Base-by-base conservation (phyloP, 2,797 vertebrate species). In the Bradypodion pumilum region DNA sequence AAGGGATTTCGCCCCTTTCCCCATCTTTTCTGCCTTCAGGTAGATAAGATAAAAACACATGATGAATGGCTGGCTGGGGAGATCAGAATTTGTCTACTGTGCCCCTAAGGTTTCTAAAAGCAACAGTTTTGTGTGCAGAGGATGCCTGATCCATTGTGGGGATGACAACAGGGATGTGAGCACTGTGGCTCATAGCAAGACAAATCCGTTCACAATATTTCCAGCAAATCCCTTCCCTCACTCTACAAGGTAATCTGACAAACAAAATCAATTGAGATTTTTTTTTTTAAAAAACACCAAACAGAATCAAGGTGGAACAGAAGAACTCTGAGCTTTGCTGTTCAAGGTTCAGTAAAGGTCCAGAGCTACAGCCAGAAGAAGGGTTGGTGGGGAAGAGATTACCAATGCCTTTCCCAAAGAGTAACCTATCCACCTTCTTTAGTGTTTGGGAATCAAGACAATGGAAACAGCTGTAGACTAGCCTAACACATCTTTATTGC, bases 391-490 rank as follows among this genome's bases (percentile, higher is more conserved):
- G 0, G 32, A 52, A 73, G 80, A 85, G 84, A 87, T 89, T 82
- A 75, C 74, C 84, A 77, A 32, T 79, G 86, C 88, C 37, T 89
- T 92, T 88, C 16, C 42, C 82, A 84, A 72, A 85, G 78, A 87
- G 42, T 40, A 82, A 62, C 89, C 65, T 76, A 52, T 85, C 66
- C 73, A 73, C 63, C 86, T 76, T 86, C 88, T 76, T n/a, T n/a
- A n/a, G n/a, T n/a, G n/a, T n/a, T n/a, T n/a, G n/a, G n/a, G n/a
- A n/a, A n/a, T n/a, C n/a, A n/a, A n/a, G n/a, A n/a, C n/a, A n/a
- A n/a, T n/a, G n/a, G n/a, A n/a, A n/a, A n/a, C n/a, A n/a, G n/a
- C n/a, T n/a, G n/a, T n/a, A n/a, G n/a, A n/a, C n/a, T n/a, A n/a
- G n/a, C n/a, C n/a, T n/a, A n/a, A n/a, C n/a, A n/a, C n/a, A n/a